Evolutionary conservation across 1,140 invertebrate genomes (phyloP), one percentile per base, ranked within the genome.

Genomic region (Drosophila setifemur): DNA sequence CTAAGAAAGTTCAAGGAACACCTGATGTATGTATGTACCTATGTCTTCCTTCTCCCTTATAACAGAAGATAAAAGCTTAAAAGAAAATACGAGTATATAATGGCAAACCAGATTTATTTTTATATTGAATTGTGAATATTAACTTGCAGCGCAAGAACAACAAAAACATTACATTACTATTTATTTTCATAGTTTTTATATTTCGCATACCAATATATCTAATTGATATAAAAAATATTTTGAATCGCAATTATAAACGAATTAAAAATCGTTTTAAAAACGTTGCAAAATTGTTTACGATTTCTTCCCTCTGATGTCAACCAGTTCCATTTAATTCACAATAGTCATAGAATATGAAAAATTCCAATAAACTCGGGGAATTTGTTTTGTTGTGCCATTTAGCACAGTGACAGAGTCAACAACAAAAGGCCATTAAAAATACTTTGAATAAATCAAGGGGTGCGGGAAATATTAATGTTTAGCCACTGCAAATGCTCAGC

Each of bases 341-440:
- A 64, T 35, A 26, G 11, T 47, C 39, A 42, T 61, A 12, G 26
- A 48, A 5, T 23, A 60, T 43, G 21, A 48, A 42, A 57, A 61
- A 63, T 75, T 49, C 57, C 57, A 58, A 44, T 57, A 63, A 55
- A 45, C 63, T 61, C 3, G 31, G 23, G 48, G 52, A 77, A 61
- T 77, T 73, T 77, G 63, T 58, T 60, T 43, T 60, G 63, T 58
- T 60, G 39, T 60, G 58, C 53, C 79, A 85, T 73, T 85, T 85
- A 85, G 69, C 73, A 73, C 37, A 73, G 44, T 42, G 57, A 73
- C 69, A 72, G 58, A 82, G 58, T 26, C 68, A 83, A 82, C 78
- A 73, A 83, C 74, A 85, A 85, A 85, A 83, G 79, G 42, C 79
- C 78, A 85, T 83, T 83, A 85, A 64, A 75, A 49, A 66, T 71